Conservation (phyloP, 2,888 invertebrate species). For the Pseudanteris insignis region DNA sequence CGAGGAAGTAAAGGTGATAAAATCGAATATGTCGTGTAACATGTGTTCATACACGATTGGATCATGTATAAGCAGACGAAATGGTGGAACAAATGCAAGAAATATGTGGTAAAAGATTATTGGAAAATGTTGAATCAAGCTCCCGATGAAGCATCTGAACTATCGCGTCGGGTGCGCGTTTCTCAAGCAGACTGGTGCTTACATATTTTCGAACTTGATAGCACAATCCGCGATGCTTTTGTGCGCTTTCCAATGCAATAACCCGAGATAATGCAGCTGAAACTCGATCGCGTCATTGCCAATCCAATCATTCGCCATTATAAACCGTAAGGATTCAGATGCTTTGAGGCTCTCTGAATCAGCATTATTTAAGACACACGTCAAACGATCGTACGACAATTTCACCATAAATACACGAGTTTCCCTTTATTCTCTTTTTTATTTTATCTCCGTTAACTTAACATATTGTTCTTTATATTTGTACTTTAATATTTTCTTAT, state of each 20-base stretch:
- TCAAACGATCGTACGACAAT: too few species aligned
- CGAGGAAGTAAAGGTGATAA: slow-evolving; percentile 28
- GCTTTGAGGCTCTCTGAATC: too few species aligned
- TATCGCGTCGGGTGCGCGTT: slow-evolving; percentile 26
- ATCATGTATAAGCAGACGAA: slow-evolving; percentile 29
- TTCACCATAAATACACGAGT: too few species aligned
- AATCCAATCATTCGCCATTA: background rate
- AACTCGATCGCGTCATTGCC: background rate
- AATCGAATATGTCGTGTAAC: slow-evolving; percentile 37
- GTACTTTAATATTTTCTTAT: too few species aligned
- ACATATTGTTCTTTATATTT: too few species aligned
- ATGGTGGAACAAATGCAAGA: slow-evolving; percentile 25
- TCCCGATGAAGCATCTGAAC: slow-evolving; percentile 31
- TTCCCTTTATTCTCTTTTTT: too few species aligned
- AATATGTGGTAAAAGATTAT: slow-evolving; percentile 44
- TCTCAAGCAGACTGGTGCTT: slow-evolving; percentile 17
- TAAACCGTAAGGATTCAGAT: too few species aligned
- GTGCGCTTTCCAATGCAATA: slow-evolving; percentile 15
- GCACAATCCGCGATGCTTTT: slow-evolving; percentile 26
- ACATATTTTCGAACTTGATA: slow-evolving; percentile 26
- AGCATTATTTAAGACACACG: too few species aligned
- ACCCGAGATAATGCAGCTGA: slow-evolving; percentile 18
- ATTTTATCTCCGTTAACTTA: too few species aligned
- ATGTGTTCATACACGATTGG: slow-evolving; percentile 30
- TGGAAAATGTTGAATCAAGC: slow-evolving; percentile 44